phyloP scores from a whole-genome alignment of 35 echinoderm and acorn worm species.

The Apostichopus japonicus region DNA sequence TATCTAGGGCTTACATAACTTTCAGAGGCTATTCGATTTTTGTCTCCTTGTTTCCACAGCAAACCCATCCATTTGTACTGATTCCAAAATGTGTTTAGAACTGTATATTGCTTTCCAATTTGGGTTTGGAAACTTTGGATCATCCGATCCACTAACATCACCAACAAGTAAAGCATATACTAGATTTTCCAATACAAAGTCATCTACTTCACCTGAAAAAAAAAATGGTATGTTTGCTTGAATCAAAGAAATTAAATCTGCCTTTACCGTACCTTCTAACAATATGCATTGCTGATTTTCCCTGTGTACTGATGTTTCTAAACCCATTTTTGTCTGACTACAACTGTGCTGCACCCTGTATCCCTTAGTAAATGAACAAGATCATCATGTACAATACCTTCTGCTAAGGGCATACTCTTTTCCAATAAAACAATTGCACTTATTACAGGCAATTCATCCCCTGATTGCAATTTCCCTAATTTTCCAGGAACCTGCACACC shows the following conservation, averaged over 20 bases:
- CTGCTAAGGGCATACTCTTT: slow-evolving; percentile 8
- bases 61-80: too few relatives aligned
- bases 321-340: slow-evolving; percentile 29
- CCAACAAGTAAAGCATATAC: slow-evolving; percentile 50
- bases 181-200: slow-evolving; percentile 38
- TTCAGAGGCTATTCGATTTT: not conserved
- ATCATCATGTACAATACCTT: slow-evolving; percentile 8
- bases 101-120: slow-evolving; percentile 8
- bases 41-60: slow-evolving; percentile 38
- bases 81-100: too few relatives aligned
- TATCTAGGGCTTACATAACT: too few relatives aligned
- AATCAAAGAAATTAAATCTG: not conserved
- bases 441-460: not conserved
- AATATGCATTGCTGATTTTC: slow-evolving; percentile 37
- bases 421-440: slow-evolving; percentile 16
- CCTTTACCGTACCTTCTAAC: slow-evolving; percentile 24
- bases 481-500: not conserved
- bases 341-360: slow-evolving; percentile 38
- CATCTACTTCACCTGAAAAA: slow-evolving; percentile 24
- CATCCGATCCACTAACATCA: slow-evolving; percentile 3
- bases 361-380: not conserved
- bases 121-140: not conserved
- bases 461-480: too few relatives aligned
- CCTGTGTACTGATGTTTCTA: slow-evolving; percentile 8
- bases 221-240: slow-evolving; percentile 48